Evolutionary conservation across 2,888 invertebrate genomes (phyloP).

Genomic region (Alloplasta piceator): DNA sequence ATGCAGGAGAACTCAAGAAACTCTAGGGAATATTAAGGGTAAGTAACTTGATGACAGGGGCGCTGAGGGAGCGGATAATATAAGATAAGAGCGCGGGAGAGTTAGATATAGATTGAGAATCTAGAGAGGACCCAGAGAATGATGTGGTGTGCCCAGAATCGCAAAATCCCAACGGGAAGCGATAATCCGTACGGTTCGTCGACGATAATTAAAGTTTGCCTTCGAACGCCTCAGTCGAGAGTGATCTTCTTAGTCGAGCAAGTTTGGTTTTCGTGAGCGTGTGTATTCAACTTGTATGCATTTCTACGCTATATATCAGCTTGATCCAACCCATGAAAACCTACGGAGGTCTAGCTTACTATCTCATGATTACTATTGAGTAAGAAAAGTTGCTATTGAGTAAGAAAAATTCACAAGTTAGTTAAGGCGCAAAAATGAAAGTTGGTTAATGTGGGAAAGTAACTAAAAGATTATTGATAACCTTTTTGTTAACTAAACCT

Average conservation of each 20-base stretch:
- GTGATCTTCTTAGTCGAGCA: constrained; percentile 1
- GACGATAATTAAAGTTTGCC: constrained; percentile 68
- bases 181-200: constrained; percentile 58
- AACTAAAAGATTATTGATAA: too few species aligned
- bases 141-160: constrained; percentile 25
- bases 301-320: not conserved
- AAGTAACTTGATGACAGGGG: constrained; percentile 54
- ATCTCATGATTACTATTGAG: too few species aligned
- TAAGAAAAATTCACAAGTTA: too few species aligned
- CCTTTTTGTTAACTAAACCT: too few species aligned
- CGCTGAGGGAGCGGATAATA: constrained; percentile 22
- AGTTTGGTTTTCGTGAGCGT: constrained; percentile 17
- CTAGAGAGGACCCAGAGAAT: constrained; percentile 15
- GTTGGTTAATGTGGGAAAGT: too few species aligned
- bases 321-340: constrained; percentile 16
- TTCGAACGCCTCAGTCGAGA: constrained; percentile 45
- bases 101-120: constrained; percentile 2
- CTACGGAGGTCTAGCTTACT: constrained; percentile 1
- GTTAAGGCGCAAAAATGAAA: too few species aligned
- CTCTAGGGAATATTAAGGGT: constrained; percentile 22
- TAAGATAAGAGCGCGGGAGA: constrained; percentile 44
- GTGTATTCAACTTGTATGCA: not conserved
- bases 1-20: constrained; percentile 5
- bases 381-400: too few species aligned
- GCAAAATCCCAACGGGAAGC: constrained; percentile 58